Base-by-base conservation (phyloP, 2,888 invertebrate species). In the Nasonia oneida region DNA sequence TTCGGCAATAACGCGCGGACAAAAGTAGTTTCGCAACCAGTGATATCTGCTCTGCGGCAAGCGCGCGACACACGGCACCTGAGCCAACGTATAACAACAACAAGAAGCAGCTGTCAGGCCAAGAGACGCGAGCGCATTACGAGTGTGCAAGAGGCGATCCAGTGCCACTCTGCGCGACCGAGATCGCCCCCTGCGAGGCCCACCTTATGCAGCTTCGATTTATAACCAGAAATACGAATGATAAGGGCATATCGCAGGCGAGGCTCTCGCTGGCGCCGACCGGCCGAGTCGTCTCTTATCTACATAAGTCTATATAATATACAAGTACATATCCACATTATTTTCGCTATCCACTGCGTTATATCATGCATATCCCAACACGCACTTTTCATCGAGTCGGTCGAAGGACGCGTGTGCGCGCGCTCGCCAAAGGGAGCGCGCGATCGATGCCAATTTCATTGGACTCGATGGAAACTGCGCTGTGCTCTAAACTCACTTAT, bases 341-440 rank as follows among this genome's bases (percentile, higher is more conserved):
- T 42, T 74, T 76, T 14, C 47, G 64, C 37, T 50, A 33, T 37
- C 33, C 33, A 37, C 61, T 47, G 42, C 3, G 18, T 67, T n/a
- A 74, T 53, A 79, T 70, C 18, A 53, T 74, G n/a, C 14, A 42
- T 29, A 29, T 87, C 86, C 87, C 87, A 86, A 88, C 80, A 37
- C 33, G 91, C 92, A 93, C 93, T 93, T 93, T 93, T 91, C 93
- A 93, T 92, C 91, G 93, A 92, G 91, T 93, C 93, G 89, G 87
- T 91, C 90, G 91, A 92, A 92, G 89, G 71, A 73, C 78, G 87
- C 86, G 87, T 47, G 87, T 76, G 80, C 74, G 85, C 83, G 77
- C 75, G 18, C 12, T 10, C 12, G 47, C 8, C 47, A 50, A 61
- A 76, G 53, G 37, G 67, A 77, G 57, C 75, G 74, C 84, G 87